Conservation (phyloP, 2,797 vertebrate genomes). For the Garrulus glandarius region DNA sequence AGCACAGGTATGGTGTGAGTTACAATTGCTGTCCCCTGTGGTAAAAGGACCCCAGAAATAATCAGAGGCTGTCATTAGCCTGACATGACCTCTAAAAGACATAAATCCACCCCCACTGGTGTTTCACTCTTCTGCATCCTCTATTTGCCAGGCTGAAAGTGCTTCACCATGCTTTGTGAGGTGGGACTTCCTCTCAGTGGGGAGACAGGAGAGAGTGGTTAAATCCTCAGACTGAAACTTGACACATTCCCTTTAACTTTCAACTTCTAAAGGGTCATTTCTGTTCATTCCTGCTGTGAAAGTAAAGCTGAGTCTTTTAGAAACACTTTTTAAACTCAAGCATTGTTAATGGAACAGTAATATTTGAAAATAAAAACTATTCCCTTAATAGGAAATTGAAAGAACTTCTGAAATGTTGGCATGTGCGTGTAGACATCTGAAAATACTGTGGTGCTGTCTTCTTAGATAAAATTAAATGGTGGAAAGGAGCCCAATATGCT, state of each 20-base stretch:
- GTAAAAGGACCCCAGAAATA: not conserved
- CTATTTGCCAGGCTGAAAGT: not conserved
- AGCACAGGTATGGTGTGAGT: not conserved
- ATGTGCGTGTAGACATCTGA: not conserved
- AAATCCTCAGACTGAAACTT: not conserved
- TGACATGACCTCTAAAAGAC: not conserved
- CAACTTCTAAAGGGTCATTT: not conserved
- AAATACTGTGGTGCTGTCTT: not conserved
- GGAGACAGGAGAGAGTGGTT: not conserved
- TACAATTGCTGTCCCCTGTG: rapidly evolving
- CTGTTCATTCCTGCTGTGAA: not conserved
- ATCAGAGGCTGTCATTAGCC: not conserved
- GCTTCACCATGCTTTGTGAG: not conserved
- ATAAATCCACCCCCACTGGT: not conserved
- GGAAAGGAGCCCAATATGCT: not conserved
- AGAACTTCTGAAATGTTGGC: not conserved
- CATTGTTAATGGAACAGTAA: not conserved
- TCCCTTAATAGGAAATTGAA: not conserved
- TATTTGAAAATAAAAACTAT: not conserved
- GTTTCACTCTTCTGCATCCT: not conserved
- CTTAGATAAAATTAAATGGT: not conserved
- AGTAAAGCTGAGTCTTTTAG: not conserved
- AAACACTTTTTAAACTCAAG: not conserved
- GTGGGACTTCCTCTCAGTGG: not conserved
- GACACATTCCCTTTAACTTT: not conserved